Base-by-base conservation (phyloP, 1,140 invertebrate genomes). In the Heliconius melpomene region DNA sequence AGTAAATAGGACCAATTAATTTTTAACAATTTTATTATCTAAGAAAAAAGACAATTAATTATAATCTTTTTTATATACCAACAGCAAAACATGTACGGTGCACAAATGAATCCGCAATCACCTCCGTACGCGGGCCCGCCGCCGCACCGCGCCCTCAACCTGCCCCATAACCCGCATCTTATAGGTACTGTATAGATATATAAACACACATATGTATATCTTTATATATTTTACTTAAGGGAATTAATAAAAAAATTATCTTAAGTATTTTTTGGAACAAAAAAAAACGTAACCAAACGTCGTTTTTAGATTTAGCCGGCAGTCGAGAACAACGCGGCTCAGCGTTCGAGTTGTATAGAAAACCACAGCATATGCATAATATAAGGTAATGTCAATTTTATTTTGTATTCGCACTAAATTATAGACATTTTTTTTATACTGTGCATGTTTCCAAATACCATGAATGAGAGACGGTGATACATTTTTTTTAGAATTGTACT, bases 341-440 rank as follows among this genome's bases (percentile, higher is more conserved):
- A 85, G 98, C 98, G 13, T 99, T 99, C 91, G 98, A 99, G 89
- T 95, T 99, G 50, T 99, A 99, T 91, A 97, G 98, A 85, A 99
- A 99, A 94, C 98, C 98, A 23, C 95, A 96, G 86, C 95, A 96
- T 93, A 96, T 97, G 94, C 96, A 97, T 87, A 97, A 97, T 87
- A 94, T 97, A 87, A 97, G 97, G 96, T 97, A 95, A 95, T 86
- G 18, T 81, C 20, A 80, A 75, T 32, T 36, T 78, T 75, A 8
- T 16, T 5, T 40, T 52, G 52, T 36, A 78, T 72, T 46, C 38
- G 75, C 75, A 77, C 75, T 70, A 75, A 75, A 75, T 57, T 54
- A 57, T 54, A 74, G n/a, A 54, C 26, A 57, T 40, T 29, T 52
- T 75, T 57, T 60, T 70, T 46, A 26, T 71, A 77, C n/a, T 83